Conservation (phyloP, 2,113 vertebrate species). For the Desmodus rotundus region DNA sequence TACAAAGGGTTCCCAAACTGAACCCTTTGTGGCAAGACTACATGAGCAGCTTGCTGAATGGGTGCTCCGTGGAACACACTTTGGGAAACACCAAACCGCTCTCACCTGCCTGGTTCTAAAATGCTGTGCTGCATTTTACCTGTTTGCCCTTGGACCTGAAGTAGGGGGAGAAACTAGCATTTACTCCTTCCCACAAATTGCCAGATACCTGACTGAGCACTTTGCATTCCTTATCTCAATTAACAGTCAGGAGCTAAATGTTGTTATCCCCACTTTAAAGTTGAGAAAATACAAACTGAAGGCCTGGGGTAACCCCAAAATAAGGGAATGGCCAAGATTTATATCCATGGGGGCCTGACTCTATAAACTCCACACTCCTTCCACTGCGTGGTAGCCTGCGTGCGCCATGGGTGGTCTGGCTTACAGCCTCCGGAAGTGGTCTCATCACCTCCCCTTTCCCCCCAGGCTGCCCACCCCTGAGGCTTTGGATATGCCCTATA, state of each 20-base stretch:
- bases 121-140: background rate
- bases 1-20: too few relatives aligned
- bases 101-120: too few relatives aligned
- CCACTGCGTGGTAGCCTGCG: background rate
- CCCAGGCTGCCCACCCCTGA: too few relatives aligned
- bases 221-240: background rate
- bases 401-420: background rate
- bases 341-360: too few relatives aligned
- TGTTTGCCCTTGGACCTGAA: background rate
- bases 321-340: background rate
- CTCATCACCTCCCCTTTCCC: background rate
- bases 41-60: background rate
- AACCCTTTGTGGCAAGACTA: background rate
- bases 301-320: background rate
- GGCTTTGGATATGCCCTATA: background rate
- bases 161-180: background rate
- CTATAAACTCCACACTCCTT: background rate
- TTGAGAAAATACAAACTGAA: background rate
- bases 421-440: background rate
- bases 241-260: background rate
- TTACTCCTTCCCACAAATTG: background rate
- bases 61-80: background rate
- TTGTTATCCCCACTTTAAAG: background rate
- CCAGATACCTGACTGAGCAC: background rate
- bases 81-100: background rate